Evolutionary conservation across 2,888 invertebrate species (phyloP).

Genomic region (Carabus problematicus): DNA sequence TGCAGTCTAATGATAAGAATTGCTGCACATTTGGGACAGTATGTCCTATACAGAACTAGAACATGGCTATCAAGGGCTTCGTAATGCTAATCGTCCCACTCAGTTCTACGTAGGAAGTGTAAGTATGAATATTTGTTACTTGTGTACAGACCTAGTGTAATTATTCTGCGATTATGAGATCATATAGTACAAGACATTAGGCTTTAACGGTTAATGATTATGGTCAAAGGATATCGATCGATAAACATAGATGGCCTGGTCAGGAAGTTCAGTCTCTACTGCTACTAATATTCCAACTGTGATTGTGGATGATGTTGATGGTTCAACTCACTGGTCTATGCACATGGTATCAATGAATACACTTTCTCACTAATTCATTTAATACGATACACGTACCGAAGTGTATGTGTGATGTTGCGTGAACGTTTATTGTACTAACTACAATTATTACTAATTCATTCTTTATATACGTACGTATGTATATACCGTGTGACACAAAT

Average conservation of each 20-base stretch:
- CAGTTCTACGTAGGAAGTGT: constrained; percentile 76
- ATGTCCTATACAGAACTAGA: constrained; percentile 95
- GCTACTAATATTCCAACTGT: constrained; percentile 34
- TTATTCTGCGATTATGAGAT: not conserved
- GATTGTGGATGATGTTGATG: constrained; percentile 35
- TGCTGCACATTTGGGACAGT: constrained; percentile 11
- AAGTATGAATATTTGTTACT: constrained; percentile 56
- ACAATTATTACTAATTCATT: constrained; percentile 19
- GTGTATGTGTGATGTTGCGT: not conserved
- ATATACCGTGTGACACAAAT: too few species aligned
- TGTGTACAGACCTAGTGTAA: constrained; percentile 4
- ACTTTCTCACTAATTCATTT: constrained; percentile 19
- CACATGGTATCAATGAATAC: constrained; percentile 36
- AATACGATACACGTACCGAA: constrained; percentile 7
- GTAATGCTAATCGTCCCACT: constrained; percentile 69
- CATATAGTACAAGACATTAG: not conserved
- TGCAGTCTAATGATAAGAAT: constrained; percentile 32
- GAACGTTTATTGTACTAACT: too few species aligned
- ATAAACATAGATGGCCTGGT: constrained; percentile 21
- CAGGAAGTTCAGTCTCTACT: constrained; percentile 6
- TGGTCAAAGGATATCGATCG: constrained; percentile 26
- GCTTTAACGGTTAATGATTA: constrained; percentile 3
- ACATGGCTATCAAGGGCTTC: constrained; percentile 89
- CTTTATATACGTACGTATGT: not conserved
- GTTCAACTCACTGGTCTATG: constrained; percentile 51